A percentile compares a stretch with the other conserved stretches of the same genome.
phyloP scores from a whole-genome alignment of 2,113 vertebrate species.

The Lophotis ruficrista region DNA sequence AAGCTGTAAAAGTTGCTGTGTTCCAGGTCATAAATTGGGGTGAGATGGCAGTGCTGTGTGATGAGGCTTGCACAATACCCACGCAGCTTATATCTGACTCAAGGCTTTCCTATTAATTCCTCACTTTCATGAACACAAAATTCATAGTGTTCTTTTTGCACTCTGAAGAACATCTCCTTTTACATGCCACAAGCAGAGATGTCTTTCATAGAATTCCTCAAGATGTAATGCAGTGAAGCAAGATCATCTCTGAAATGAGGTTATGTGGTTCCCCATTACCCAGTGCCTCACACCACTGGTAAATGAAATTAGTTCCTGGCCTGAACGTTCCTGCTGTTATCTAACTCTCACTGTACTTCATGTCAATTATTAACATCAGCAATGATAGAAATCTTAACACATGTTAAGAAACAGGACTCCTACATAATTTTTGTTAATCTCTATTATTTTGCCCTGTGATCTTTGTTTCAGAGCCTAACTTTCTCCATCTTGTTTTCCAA shows the following conservation, averaged over 20 bases:
- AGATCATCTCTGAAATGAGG: background rate
- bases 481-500: background rate
- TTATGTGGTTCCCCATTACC: slow-evolving; percentile 6
- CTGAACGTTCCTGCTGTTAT: slow-evolving; percentile 55
- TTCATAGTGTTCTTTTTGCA: background rate
- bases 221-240: background rate
- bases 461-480: background rate
- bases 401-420: slow-evolving; percentile 48
- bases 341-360: slow-evolving; percentile 54
- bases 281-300: slow-evolving; percentile 20
- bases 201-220: background rate
- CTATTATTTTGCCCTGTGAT: slow-evolving; percentile 26
- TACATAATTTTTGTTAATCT: slow-evolving; percentile 48
- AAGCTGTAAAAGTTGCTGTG: slow-evolving; percentile 52
- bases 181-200: background rate
- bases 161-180: background rate
- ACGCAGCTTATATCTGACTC: background rate
- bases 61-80: slow-evolving; percentile 57
- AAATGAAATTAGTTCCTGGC: slow-evolving; percentile 42
- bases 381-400: slow-evolving; percentile 72
- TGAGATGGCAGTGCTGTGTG: slow-evolving; percentile 51
- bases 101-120: slow-evolving; percentile 26
- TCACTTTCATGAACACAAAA: slow-evolving; percentile 3
- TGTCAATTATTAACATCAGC: slow-evolving; percentile 75
- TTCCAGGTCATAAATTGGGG: slow-evolving; percentile 69